Conservation (phyloP, 2,888 invertebrate genomes). For the Cosmopolites sordidus region DNA sequence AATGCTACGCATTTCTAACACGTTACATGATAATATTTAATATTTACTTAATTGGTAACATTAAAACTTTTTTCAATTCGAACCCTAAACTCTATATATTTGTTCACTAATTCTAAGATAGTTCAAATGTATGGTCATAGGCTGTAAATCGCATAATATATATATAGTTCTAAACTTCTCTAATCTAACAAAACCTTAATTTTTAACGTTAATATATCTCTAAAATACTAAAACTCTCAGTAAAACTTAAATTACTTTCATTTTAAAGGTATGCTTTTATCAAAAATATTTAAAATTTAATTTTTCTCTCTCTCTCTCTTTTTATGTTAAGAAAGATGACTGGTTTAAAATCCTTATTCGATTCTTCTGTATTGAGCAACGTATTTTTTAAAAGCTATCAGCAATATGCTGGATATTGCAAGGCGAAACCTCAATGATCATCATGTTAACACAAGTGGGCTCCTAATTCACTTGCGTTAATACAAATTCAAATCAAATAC, state of each 20-base stretch:
- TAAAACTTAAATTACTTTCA: not conserved
- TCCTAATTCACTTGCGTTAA: slow-evolving; percentile 6
- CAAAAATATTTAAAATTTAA: slow-evolving; percentile 2
- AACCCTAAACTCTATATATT: not conserved
- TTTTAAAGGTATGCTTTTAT: slow-evolving; percentile 1
- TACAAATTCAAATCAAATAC: too few species aligned
- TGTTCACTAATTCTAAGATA: not conserved
- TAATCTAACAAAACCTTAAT: not conserved
- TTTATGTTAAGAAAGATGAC: slow-evolving; percentile 1
- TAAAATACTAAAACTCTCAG: not conserved
- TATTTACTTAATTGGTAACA: not conserved
- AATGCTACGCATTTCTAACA: slow-evolving; percentile 1
- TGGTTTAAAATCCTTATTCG: not conserved
- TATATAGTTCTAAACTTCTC: not conserved
- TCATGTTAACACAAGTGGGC: slow-evolving; percentile 7
- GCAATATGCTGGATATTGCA: slow-evolving; percentile 5
- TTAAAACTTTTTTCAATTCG: not conserved
- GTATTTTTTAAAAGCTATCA: slow-evolving; percentile 5
- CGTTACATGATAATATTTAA: not conserved
- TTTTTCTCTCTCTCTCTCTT: not conserved
- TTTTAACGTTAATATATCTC: not conserved
- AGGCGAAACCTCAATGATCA: not conserved
- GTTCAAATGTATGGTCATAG: slow-evolving; percentile 1
- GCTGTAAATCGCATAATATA: not conserved
- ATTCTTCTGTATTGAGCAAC: slow-evolving; percentile 7